phyloP scores from a whole-genome alignment of 2,888 invertebrate species.

The Campoplex nolae region DNA sequence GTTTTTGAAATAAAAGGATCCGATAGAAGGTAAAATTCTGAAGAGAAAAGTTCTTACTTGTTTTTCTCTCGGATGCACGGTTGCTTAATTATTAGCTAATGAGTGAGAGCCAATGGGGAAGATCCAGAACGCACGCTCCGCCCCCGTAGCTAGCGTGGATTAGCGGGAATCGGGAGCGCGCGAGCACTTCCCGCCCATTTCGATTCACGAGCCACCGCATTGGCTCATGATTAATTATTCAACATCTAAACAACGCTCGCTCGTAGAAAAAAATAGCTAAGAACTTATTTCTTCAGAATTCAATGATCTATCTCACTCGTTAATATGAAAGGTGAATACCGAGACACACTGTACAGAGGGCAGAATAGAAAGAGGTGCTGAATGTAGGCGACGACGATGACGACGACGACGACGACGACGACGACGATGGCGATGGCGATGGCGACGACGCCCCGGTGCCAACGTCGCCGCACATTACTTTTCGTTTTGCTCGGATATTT shows the following conservation, averaged over 20 bases:
- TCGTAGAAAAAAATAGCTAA: not conserved
- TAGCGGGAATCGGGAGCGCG: not conserved
- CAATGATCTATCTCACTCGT: not conserved
- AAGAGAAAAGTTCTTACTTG: not conserved
- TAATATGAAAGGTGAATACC: not conserved
- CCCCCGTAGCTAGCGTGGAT: not conserved
- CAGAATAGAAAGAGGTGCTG: constrained; percentile 18
- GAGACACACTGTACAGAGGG: constrained; percentile 13
- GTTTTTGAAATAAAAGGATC: not conserved
- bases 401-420: constrained; percentile 32
- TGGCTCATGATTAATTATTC: not conserved
- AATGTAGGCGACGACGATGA: constrained; percentile 17
- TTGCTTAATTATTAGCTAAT: not conserved
- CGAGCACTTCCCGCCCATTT: not conserved
- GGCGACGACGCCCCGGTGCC: constrained; percentile 61
- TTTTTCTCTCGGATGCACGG: not conserved
- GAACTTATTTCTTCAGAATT: not conserved
- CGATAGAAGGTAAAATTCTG: not conserved
- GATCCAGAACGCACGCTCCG: not conserved
- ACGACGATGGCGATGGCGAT: constrained; percentile 27
- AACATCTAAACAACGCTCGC: not conserved
- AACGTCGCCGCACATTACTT: constrained; percentile 66
- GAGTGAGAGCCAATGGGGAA: not conserved
- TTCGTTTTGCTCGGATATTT: constrained; percentile 69
- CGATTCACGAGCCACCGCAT: not conserved